Evolutionary conservation across 2,888 invertebrate species (phyloP), one percentile per base, ranked within the genome.

Genomic region (Drosophila nigritarsus): DNA sequence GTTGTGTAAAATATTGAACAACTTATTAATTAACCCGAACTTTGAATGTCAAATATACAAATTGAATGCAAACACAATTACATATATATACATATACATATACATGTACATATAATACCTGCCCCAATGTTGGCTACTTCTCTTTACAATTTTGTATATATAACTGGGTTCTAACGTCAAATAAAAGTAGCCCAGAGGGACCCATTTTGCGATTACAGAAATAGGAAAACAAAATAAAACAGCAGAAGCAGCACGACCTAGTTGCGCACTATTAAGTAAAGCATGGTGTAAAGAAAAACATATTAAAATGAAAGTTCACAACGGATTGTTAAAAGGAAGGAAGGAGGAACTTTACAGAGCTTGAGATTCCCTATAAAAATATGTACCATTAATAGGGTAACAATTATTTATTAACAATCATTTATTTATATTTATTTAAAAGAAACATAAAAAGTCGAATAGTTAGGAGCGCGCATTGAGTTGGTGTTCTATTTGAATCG

Each of bases 111-210:
- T 18, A 27, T 9, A 27, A 15, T 15, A 8, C 24, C 20, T 45
- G 24, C 15, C 15, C 45, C 45, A 45, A 2, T 15, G 27, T 27
- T 9, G 18, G 6, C 29, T 50, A 50, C 29, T 50, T 29, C 11
- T 11, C 9, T 11, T 18, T 50, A 29, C 29, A 50, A n/a, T 11
- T 29, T 11, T 29, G 29, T 9, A 18, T 32, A 5, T 49, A 49
- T 15, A 7, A 50, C n/a, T 18, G 9, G 18, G 65, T 5, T 65
- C 15, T 38, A 49, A 65, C 66, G 49, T 27, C 64, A 49, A 38
- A 65, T 29, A 24, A 38, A 66, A 65, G n/a, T 49, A 66, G 13
- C 30, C 30, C 66, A 7, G 15, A 3, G 64, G 64, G 64, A 66
- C 42, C 13, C 24, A 6, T 20, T 38, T 38, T 38, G 20, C 15